phyloP scores from a whole-genome alignment of 2,113 vertebrate genomes.

The Engystomops pustulosus region DNA sequence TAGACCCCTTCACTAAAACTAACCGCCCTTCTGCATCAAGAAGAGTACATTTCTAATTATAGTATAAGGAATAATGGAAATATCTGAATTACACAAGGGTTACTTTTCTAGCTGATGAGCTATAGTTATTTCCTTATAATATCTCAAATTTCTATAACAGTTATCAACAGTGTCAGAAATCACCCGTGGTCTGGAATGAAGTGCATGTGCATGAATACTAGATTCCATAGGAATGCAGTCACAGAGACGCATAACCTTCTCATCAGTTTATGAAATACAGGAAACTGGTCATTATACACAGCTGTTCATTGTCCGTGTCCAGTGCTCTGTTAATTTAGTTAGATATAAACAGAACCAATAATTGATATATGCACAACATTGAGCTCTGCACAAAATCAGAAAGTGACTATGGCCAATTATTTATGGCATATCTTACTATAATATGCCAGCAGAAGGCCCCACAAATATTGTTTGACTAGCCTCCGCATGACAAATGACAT shows the following conservation, averaged over 20 bases:
- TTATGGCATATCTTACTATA: background rate
- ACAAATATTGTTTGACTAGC: background rate
- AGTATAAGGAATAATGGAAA: too few species aligned
- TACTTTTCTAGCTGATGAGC: background rate
- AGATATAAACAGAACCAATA: slow-evolving; percentile 11
- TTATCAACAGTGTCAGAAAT: background rate
- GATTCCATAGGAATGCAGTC: background rate
- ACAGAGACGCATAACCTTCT: background rate
- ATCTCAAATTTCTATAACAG: background rate
- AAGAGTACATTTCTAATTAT: background rate
- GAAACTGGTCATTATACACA: slow-evolving; percentile 7
- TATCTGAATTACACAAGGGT: background rate
- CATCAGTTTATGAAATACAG: background rate
- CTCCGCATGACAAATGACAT: too few species aligned
- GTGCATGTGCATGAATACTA: background rate
- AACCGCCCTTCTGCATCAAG: too few species aligned
- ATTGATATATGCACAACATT: background rate
- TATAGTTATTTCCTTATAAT: background rate
- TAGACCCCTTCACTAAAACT: too few species aligned
- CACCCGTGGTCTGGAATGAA: background rate
- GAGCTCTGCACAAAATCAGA: slow-evolving; percentile 19
- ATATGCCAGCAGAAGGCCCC: background rate
- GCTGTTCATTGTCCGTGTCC: background rate
- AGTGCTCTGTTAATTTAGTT: background rate
- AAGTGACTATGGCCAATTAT: background rate